These are phyloP conservation scores for Dendrolimus punctatus DNA, from an alignment of 1,140 invertebrate genomes.

Conservation along the genomic window DNA sequence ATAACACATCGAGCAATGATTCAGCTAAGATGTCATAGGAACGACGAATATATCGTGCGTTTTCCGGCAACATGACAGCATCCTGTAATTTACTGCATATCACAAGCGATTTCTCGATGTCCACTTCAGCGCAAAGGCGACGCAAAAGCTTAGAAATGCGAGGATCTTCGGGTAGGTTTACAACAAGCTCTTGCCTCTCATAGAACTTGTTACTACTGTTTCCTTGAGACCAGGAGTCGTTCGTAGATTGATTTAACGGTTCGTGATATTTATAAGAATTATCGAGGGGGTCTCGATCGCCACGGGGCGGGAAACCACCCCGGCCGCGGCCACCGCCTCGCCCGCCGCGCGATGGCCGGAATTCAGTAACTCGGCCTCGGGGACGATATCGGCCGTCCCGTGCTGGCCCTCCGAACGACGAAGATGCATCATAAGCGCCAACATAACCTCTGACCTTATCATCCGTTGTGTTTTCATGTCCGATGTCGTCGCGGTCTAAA, in stretches of 20 bases:
- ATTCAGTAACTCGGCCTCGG: slow-evolving; percentile 56
- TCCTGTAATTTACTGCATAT: slow-evolving; percentile 83
- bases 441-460: slow-evolving; percentile 72
- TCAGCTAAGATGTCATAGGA: slow-evolving; percentile 83
- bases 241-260: slow-evolving; percentile 74
- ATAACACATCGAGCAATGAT: slow-evolving; percentile 78
- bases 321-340: slow-evolving; percentile 69
- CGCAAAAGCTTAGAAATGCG: slow-evolving; percentile 85
- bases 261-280: slow-evolving; percentile 78
- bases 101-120: slow-evolving; percentile 77
- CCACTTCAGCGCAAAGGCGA: slow-evolving; percentile 79
- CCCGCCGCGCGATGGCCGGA: slow-evolving; percentile 72
- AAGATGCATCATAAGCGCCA: slow-evolving; percentile 47
- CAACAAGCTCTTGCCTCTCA: slow-evolving; percentile 71
- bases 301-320: slow-evolving; percentile 67
- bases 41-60: slow-evolving; percentile 81
- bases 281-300: slow-evolving; percentile 70
- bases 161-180: slow-evolving; percentile 79
- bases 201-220: slow-evolving; percentile 76
- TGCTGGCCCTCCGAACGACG: slow-evolving; percentile 50
- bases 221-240: slow-evolving; percentile 50
- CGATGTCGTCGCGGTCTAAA: slow-evolving; percentile 49
- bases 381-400: slow-evolving; percentile 50
- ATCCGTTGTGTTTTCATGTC: slow-evolving; percentile 63
- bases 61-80: slow-evolving; percentile 80